These are phyloP conservation scores for Atta colombica DNA, from an alignment of 1,140 invertebrate genomes.

Conservation along the genomic window DNA sequence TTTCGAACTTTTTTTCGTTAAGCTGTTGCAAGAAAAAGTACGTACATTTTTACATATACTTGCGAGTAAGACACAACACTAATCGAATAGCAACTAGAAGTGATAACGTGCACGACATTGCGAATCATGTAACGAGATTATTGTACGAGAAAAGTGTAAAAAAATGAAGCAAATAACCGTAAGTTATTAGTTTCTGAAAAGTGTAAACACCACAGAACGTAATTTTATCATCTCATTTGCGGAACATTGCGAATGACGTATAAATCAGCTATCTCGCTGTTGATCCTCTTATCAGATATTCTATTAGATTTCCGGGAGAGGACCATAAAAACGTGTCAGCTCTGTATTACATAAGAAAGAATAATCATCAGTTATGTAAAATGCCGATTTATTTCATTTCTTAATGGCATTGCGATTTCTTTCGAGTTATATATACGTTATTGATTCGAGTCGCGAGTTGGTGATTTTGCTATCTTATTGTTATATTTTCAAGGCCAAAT, in stretches of 20 bases:
- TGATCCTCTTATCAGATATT: conserved; percentile 13
- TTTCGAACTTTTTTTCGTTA: conserved; percentile 21
- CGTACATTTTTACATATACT: conserved; percentile 54
- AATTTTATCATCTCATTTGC: conserved; percentile 49
- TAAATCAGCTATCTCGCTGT: conserved; percentile 45
- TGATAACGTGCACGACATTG: conserved; percentile 49
- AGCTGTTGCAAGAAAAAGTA: conserved; percentile 27
- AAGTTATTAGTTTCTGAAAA: conserved; percentile 49
- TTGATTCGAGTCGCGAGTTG: conserved; percentile 15
- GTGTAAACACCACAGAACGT: conserved; percentile 38
- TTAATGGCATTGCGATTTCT: conserved; percentile 45
- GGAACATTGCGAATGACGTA: conserved; percentile 27
- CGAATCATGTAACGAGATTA: conserved; percentile 54
- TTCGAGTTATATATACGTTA: conserved; percentile 28
- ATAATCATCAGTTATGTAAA: conserved; percentile 8
- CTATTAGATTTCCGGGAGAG: conserved; percentile 33
- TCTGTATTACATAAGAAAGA: not conserved
- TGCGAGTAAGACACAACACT: conserved; percentile 39
- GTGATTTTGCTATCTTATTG: conserved; percentile 59
- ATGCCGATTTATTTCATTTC: conserved; percentile 11
- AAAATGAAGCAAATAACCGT: conserved; percentile 25
- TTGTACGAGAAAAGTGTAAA: conserved; percentile 50
- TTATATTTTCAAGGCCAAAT: conserved; percentile 68
- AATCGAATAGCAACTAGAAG: conserved; percentile 53
- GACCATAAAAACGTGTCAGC: conserved; percentile 3